Percentiles rank a stretch among this genome's conserved stretches.
Conservation (phyloP, 2,888 invertebrate genomes). For the Muschampia plurimacula region DNA sequence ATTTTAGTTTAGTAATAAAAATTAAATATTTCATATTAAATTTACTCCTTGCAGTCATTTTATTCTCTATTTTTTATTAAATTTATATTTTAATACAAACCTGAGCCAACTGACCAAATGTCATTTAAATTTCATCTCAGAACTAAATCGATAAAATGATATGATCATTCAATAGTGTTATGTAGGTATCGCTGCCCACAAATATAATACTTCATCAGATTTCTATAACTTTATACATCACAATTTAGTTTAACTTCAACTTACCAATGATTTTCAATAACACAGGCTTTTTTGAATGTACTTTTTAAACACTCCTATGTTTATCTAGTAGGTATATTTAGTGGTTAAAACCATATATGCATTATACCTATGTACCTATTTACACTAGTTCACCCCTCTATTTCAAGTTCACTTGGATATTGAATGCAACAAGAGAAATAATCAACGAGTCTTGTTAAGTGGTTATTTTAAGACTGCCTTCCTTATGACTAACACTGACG, state of each 20-base stretch:
- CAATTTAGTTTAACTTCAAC: background rate
- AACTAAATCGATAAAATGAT: no score
- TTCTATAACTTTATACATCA: no score
- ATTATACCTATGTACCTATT: background rate
- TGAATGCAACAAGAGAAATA: constrained; percentile 1
- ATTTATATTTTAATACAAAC: no score
- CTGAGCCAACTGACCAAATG: no score
- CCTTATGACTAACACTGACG: constrained; percentile 12
- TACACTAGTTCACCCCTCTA: background rate
- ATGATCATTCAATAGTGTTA: no score
- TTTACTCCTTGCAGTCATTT: no score
- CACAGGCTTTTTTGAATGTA: background rate
- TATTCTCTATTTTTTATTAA: no score
- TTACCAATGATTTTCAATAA: background rate
- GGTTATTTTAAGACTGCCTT: constrained; percentile 22
- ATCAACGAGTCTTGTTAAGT: constrained; percentile 13
- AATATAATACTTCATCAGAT: no score
- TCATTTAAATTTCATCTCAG: no score
- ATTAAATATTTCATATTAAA: no score
- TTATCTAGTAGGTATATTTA: background rate
- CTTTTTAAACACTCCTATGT: background rate
- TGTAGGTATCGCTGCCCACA: no score
- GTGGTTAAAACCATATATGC: background rate
- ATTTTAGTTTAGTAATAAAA: no score
- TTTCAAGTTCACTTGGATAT: background rate